Conservation (phyloP, 2,113 vertebrate species). For the Rhegmatorhina hoffmannsi region DNA sequence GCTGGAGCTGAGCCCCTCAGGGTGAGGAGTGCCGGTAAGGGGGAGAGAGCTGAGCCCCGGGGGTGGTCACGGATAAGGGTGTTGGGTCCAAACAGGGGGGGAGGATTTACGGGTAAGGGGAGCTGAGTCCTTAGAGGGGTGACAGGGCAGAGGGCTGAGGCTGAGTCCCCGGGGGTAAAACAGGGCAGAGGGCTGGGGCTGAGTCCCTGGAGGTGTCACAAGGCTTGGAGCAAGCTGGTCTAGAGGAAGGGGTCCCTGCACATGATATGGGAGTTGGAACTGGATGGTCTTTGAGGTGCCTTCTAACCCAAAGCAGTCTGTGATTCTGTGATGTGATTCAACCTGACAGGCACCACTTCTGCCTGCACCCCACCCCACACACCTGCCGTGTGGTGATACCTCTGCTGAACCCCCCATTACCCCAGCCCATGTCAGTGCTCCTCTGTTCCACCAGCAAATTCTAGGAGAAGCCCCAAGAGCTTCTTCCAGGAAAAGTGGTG, state of each 20-base stretch:
- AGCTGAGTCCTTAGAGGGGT: not conserved
- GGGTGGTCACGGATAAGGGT: not conserved
- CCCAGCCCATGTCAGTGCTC: rapidly evolving
- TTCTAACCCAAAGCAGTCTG: not conserved
- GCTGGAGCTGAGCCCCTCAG: not conserved
- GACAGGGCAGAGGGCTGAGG: not conserved
- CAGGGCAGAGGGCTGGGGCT: too few species aligned
- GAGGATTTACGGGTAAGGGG: not conserved
- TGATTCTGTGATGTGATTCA: rapidly evolving
- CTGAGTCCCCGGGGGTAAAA: not conserved
- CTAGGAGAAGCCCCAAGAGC: not conserved
- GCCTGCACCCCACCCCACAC: rapidly evolving
- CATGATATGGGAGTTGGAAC: too few species aligned
- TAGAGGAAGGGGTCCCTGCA: not conserved
- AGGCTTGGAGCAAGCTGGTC: not conserved
- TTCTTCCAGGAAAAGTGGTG: not conserved
- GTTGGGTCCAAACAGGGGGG: rapidly evolving
- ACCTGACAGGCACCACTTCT: not conserved
- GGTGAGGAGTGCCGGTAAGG: not conserved
- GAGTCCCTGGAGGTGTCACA: not conserved
- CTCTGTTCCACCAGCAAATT: not conserved
- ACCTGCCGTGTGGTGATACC: rapidly evolving
- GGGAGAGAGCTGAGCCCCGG: not conserved
- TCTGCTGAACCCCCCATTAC: rapidly evolving
- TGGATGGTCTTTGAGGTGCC: not conserved